Percentiles rank a stretch among this genome's conserved stretches.
Conservation (phyloP, 1,140 invertebrate species). For the Apolygus lucorum region DNA sequence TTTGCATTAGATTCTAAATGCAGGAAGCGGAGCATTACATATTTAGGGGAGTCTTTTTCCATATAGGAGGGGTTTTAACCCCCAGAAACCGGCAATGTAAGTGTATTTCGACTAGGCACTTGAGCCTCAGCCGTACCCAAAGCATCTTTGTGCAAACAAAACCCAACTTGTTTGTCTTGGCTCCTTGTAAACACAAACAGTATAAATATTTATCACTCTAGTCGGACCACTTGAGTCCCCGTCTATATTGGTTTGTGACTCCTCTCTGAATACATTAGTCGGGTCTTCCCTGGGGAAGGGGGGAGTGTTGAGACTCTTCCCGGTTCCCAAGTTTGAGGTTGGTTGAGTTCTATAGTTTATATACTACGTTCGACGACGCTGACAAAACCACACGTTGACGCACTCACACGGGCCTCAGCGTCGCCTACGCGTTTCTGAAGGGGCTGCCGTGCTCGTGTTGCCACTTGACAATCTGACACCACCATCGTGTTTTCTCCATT, state of each 20-base stretch:
- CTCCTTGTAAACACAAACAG: constrained; percentile 23
- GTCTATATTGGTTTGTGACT: constrained; percentile 16
- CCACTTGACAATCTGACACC: neutral
- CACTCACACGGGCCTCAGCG: neutral
- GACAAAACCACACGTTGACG: neutral
- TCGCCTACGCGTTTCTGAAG: neutral
- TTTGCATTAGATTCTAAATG: too few relatives aligned
- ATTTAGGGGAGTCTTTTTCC: neutral
- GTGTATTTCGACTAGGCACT: neutral
- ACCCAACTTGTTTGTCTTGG: constrained; percentile 21
- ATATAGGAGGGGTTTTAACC: neutral
- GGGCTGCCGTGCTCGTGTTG: too few relatives aligned
- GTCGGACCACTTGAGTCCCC: neutral
- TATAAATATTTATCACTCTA: constrained; percentile 22
- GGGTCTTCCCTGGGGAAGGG: too few relatives aligned
- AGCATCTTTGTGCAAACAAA: constrained; percentile 20
- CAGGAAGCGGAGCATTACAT: too few relatives aligned
- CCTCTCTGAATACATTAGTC: constrained; percentile 10
- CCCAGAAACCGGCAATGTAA: neutral
- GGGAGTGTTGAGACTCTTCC: too few relatives aligned
- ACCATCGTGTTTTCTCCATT: neutral
- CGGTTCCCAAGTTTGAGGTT: too few relatives aligned
- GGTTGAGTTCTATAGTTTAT: too few relatives aligned
- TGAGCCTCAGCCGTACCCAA: neutral
- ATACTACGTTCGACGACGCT: too few relatives aligned